A percentile compares a stretch with the other conserved stretches of the same genome.
Evolutionary conservation across 2,797 vertebrate genomes (phyloP).

Genomic region (Sternotherus odoratus): DNA sequence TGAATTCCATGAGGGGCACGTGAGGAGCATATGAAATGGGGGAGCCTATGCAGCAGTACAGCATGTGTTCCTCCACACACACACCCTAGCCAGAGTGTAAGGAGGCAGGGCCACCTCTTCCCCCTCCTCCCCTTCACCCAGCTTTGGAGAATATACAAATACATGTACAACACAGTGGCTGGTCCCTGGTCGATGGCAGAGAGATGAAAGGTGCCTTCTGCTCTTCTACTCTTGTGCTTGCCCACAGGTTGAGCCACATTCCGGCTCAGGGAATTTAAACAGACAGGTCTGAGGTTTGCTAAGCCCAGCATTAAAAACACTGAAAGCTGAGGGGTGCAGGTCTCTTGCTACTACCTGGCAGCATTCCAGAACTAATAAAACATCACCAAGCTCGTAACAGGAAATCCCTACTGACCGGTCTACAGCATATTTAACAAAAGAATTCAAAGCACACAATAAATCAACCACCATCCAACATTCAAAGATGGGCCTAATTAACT

Average conservation of each 20-base stretch:
- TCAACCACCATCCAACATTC: not conserved
- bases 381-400: not conserved
- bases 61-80: fast-evolving
- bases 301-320: not conserved
- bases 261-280: not conserved
- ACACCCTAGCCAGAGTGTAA: not conserved
- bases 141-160: fast-evolving
- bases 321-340: not conserved
- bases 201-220: not conserved
- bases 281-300: not conserved
- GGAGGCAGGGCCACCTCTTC: not conserved
- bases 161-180: not conserved
- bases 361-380: not conserved
- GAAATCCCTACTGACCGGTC: not conserved
- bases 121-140: not conserved
- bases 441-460: not conserved
- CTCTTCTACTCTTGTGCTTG: fast-evolving
- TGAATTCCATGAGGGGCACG: not conserved
- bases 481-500: not conserved
- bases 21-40: not conserved
- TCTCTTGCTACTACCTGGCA: not conserved
- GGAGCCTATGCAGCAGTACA: not conserved
- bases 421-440: not conserved
- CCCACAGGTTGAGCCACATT: not conserved
- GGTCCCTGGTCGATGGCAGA: not conserved